Conservation (phyloP, 2,797 vertebrate genomes). For the Avahi laniger region DNA sequence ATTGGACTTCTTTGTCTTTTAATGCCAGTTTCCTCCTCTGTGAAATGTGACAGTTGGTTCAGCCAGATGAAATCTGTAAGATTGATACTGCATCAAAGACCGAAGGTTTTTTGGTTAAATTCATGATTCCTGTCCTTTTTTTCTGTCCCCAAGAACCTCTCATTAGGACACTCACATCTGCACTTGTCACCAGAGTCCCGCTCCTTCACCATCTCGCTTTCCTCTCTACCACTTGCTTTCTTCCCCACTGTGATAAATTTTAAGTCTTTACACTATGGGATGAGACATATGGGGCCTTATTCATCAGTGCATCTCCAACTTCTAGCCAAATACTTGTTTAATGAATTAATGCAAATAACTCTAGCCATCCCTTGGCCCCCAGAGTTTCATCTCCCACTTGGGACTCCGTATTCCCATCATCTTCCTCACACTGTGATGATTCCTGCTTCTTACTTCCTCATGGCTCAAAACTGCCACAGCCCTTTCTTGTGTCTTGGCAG, state of each 20-base stretch:
- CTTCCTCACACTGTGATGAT: neutral
- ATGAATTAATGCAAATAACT: neutral
- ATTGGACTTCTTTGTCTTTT: neutral
- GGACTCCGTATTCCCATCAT: neutral
- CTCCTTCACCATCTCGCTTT: neutral
- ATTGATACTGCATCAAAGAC: neutral
- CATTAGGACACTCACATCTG: neutral
- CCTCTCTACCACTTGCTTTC: neutral
- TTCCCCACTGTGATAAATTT: neutral
- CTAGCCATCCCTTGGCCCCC: neutral
- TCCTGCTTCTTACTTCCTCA: rapidly evolving
- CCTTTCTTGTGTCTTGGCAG: neutral
- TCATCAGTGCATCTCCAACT: neutral
- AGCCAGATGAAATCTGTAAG: neutral
- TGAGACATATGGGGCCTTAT: neutral
- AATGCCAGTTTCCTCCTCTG: neutral
- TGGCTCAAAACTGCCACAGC: neutral
- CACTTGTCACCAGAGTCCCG: neutral
- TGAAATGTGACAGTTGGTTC: neutral
- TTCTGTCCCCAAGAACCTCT: neutral
- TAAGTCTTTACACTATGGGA: neutral
- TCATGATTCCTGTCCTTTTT: neutral
- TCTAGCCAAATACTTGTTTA: neutral
- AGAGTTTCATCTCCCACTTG: neutral
- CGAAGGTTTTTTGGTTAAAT: neutral